Conservation (phyloP, 2,797 vertebrate genomes). For the Erethizon dorsatum region DNA sequence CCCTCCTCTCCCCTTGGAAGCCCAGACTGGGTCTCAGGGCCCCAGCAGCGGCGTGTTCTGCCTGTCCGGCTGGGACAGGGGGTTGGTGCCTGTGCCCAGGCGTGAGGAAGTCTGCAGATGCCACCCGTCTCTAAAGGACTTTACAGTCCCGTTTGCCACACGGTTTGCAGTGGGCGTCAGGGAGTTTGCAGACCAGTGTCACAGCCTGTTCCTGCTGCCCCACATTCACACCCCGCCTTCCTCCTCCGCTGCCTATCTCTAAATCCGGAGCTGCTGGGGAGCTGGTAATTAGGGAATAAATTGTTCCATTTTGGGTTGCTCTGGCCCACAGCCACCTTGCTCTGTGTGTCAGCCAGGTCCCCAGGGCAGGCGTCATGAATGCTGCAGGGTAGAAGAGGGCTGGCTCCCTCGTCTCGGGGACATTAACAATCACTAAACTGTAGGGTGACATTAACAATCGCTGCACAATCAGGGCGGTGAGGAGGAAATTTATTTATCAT, state of each 20-base stretch:
- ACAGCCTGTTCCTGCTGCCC: not conserved
- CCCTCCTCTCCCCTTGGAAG: not conserved
- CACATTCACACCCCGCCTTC: not conserved
- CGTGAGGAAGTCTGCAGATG: not conserved
- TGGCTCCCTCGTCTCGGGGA: not conserved
- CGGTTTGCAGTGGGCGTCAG: not conserved
- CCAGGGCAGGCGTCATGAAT: slow-evolving; percentile 31
- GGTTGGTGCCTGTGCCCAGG: not conserved
- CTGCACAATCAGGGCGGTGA: not conserved
- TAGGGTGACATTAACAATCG: slow-evolving; percentile 14
- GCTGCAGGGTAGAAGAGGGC: not conserved
- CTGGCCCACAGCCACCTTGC: not conserved
- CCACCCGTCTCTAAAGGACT: not conserved
- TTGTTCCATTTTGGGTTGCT: slow-evolving; percentile 13
- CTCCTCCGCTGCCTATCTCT: not conserved
- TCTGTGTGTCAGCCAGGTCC: not conserved
- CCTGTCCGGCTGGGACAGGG: not conserved
- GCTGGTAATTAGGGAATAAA: slow-evolving; percentile 60
- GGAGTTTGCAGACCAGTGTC: not conserved
- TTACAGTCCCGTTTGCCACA: not conserved
- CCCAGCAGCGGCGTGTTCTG: not conserved
- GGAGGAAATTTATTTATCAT: not conserved
- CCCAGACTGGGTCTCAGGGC: not conserved
- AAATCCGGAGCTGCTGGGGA: slow-evolving; percentile 37
- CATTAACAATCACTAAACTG: slow-evolving; percentile 52